Percentiles rank a stretch among this genome's conserved stretches.
These are phyloP conservation scores for Pachyuromys duprasi DNA, from an alignment of 2,797 vertebrate genomes.

Conservation along the genomic window DNA sequence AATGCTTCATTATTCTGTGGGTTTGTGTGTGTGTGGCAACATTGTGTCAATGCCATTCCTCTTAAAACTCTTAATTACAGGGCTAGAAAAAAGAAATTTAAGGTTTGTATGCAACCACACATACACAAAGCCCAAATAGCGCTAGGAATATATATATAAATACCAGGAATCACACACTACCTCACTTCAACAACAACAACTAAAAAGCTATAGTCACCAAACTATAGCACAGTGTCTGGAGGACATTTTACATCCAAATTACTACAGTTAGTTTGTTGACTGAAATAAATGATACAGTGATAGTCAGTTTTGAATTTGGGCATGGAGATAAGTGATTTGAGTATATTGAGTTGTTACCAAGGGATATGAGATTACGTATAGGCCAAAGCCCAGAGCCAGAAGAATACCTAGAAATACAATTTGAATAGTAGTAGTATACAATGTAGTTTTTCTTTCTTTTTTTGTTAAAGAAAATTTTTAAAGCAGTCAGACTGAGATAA, in stretches of 20 bases:
- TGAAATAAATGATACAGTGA: conserved; percentile 37
- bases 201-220: too few species aligned
- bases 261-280: conserved; percentile 42
- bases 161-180: too few species aligned
- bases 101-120: too few species aligned
- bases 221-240: too few species aligned
- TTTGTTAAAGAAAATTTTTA: conserved; percentile 40
- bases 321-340: conserved; percentile 26
- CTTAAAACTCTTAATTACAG: too few species aligned
- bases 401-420: conserved; percentile 19
- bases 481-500: conserved; percentile 3
- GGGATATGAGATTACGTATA: neutral
- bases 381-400: conserved; percentile 14
- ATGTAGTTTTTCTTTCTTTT: neutral
- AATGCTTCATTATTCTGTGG: neutral
- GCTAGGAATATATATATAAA: too few species aligned
- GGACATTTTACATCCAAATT: neutral
- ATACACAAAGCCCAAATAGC: too few species aligned
- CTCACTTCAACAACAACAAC: too few species aligned
- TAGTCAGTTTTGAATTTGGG: neutral
- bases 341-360: neutral
- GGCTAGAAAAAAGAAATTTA: too few species aligned
- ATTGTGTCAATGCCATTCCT: too few species aligned
- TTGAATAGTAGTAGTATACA: conserved; percentile 17
- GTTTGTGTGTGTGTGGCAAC: neutral